These are phyloP conservation scores for Drosophila testacea DNA, from an alignment of 2,888 invertebrate species.

Conservation along the genomic window DNA sequence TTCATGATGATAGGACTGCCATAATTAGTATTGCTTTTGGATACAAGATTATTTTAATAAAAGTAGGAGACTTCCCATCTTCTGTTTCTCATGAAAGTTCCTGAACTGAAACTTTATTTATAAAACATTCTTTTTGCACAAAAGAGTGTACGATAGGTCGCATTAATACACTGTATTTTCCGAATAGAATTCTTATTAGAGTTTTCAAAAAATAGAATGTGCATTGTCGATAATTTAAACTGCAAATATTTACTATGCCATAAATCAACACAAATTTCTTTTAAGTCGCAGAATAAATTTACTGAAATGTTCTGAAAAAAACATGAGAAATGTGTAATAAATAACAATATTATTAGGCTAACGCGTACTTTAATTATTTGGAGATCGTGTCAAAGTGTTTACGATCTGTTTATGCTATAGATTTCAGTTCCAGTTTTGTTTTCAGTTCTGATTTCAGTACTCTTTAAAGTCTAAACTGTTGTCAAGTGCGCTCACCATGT, in stretches of 20 bases:
- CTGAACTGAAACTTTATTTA: too few species aligned
- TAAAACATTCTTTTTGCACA: too few species aligned
- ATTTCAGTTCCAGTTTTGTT: conserved; percentile 4
- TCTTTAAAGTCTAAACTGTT: conserved; percentile 36
- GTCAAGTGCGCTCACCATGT: conserved; percentile 51
- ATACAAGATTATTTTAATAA: too few species aligned
- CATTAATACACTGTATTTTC: not conserved
- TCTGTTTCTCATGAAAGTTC: too few species aligned
- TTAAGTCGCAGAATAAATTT: not conserved
- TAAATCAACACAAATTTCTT: conserved; percentile 14
- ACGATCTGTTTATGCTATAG: conserved; percentile 2
- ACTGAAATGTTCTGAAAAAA: not conserved
- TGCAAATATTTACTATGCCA: conserved; percentile 29
- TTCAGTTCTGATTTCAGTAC: conserved; percentile 6
- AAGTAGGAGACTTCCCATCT: too few species aligned
- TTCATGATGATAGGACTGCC: too few species aligned
- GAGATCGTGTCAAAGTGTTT: not conserved
- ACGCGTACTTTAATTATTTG: not conserved
- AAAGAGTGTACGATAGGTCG: not conserved
- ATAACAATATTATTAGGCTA: not conserved
- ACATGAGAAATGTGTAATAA: not conserved
- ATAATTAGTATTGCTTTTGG: too few species aligned
- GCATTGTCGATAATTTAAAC: conserved; percentile 4
- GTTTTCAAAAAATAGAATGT: conserved; percentile 3
- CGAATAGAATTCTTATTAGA: not conserved